Conservation (phyloP, 2,113 vertebrate genomes). For the Vanacampus margaritifer region DNA sequence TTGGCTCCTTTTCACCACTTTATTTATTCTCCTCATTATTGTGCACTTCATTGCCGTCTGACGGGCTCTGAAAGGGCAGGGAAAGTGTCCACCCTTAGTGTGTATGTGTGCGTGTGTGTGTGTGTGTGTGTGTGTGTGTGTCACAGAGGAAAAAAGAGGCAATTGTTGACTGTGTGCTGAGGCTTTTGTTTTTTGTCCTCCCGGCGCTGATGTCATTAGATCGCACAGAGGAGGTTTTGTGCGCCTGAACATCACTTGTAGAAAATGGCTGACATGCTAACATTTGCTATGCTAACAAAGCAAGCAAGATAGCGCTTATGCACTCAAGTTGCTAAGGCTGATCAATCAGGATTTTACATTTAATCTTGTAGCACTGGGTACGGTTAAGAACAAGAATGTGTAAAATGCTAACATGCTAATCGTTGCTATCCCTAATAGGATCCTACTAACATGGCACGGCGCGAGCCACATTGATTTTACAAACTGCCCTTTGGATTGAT, state of each 20-base stretch:
- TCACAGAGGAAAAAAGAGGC: constrained; percentile 36
- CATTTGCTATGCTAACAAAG: background rate
- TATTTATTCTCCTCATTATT: constrained; percentile 44
- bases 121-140: constrained; percentile 42
- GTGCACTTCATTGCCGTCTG: constrained; percentile 42
- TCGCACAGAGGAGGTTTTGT: constrained; percentile 49
- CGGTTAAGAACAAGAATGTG: too few species aligned
- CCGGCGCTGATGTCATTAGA: constrained; percentile 58
- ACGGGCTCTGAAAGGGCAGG: constrained; percentile 47
- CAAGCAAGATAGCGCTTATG: background rate
- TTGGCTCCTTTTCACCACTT: constrained; percentile 30
- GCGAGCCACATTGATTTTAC: too few species aligned
- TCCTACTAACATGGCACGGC: too few species aligned
- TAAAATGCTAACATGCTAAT: too few species aligned
- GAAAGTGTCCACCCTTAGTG: constrained; percentile 46
- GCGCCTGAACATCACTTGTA: background rate
- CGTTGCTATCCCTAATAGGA: too few species aligned
- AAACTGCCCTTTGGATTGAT: too few species aligned
- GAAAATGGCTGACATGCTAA: background rate
- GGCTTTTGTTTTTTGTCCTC: constrained; percentile 41
- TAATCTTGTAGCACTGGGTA: too few species aligned
- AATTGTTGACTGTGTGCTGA: constrained; percentile 52
- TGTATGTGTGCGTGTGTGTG: constrained; percentile 30
- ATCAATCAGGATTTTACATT: too few species aligned
- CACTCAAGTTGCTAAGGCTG: too few species aligned